phyloP scores from a whole-genome alignment of 2,797 vertebrate species.

The Antrozous pallidus region DNA sequence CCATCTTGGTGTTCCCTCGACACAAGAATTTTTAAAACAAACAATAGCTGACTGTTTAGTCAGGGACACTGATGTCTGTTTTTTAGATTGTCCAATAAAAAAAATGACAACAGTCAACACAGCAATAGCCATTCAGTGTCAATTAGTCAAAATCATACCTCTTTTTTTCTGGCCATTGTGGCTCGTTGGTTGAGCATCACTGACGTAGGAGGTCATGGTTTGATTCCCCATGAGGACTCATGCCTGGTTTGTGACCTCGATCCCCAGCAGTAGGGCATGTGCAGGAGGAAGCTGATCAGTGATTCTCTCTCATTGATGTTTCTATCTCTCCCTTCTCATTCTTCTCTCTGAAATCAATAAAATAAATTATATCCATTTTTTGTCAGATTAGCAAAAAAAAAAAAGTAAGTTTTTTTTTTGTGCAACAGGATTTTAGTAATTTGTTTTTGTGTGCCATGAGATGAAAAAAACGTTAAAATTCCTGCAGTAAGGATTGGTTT shows the following conservation, averaged over 20 bases:
- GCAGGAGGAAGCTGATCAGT: too few relatives aligned
- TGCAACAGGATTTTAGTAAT: background rate
- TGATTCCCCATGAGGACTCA: too few relatives aligned
- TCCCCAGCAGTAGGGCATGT: too few relatives aligned
- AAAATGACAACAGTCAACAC: background rate
- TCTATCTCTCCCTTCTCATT: too few relatives aligned
- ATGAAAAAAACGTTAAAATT: background rate
- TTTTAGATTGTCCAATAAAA: background rate
- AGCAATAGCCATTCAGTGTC: background rate
- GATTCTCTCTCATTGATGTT: too few relatives aligned
- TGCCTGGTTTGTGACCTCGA: too few relatives aligned
- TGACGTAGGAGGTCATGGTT: too few relatives aligned
- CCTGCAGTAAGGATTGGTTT: background rate
- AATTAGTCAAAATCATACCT: background rate
- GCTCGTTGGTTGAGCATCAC: too few relatives aligned
- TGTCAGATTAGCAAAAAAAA: background rate
- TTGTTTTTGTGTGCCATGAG: background rate
- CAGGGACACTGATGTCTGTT: background rate
- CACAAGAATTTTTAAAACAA: background rate
- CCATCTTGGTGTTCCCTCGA: too few relatives aligned
- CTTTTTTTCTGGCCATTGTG: too few relatives aligned
- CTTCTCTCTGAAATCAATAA: background rate
- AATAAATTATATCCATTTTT: too few relatives aligned
- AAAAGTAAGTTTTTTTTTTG: too few relatives aligned
- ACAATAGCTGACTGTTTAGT: background rate